Conservation (phyloP, 2,797 vertebrate species). For the Basileuterus tristriatus region DNA sequence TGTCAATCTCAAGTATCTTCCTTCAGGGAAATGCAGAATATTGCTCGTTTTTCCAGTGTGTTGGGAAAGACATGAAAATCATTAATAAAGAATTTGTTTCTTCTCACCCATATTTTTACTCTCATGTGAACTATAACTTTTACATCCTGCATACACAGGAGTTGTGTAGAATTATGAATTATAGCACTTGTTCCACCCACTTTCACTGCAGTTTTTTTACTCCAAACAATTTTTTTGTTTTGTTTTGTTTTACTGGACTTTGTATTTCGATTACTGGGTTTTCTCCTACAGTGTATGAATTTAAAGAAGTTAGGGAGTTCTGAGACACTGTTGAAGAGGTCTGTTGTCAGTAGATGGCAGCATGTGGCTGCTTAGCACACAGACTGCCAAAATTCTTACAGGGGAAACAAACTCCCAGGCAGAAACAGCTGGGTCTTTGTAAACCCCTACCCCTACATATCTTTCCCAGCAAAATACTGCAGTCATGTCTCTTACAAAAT, state of each 20-base stretch:
- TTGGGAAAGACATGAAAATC: neutral
- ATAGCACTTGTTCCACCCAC: neutral
- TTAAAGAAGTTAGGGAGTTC: neutral
- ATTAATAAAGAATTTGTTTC: neutral
- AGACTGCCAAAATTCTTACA: neutral
- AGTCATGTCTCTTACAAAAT: neutral
- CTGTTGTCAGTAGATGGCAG: constrained; percentile 75
- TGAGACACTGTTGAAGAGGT: neutral
- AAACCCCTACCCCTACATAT: neutral
- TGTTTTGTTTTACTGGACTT: neutral
- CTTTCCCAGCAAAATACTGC: neutral
- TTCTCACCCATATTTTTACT: neutral
- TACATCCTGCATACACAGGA: neutral
- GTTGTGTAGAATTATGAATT: neutral
- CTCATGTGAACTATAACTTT: neutral
- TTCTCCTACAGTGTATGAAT: neutral
- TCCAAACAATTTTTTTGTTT: neutral
- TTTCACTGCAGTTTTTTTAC: neutral
- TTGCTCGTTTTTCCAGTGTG: neutral
- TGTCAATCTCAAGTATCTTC: neutral
- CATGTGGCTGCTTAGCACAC: constrained; percentile 50
- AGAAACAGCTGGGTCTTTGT: neutral
- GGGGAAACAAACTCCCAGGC: neutral
- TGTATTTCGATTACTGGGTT: neutral
- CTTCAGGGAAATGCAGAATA: neutral